A percentile compares a stretch with the other conserved stretches of the same genome.
These are phyloP conservation scores for Drosophila conformis DNA, from an alignment of 2,888 invertebrate species.

Conservation along the genomic window DNA sequence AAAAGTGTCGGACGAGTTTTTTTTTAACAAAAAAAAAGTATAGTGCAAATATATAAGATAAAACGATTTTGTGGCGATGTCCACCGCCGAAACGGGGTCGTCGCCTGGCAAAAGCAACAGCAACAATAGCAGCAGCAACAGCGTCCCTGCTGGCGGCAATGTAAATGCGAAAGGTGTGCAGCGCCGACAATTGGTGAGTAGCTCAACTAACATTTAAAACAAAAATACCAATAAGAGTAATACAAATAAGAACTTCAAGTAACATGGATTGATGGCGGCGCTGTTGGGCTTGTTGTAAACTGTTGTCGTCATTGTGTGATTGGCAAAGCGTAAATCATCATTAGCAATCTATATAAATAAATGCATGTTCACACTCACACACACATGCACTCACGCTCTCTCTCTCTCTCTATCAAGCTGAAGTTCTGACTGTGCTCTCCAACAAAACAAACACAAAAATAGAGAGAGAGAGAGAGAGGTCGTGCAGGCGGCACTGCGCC, in stretches of 20 bases:
- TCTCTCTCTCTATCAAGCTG: conserved; percentile 9
- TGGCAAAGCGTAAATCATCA: conserved; percentile 72
- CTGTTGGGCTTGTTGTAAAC: conserved; percentile 9
- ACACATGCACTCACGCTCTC: conserved; percentile 9
- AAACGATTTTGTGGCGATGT: conserved; percentile 78
- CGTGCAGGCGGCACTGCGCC: conserved; percentile 43
- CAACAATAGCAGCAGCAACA: conserved; percentile 52
- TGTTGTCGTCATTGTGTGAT: conserved; percentile 45
- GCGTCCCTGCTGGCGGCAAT: conserved; percentile 52
- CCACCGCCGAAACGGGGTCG: conserved; percentile 84
- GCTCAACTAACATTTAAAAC: conserved; percentile 20
- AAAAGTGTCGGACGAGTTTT: conserved; percentile 14
- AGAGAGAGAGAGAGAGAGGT: conserved; percentile 10
- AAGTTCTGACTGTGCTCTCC: conserved; percentile 24
- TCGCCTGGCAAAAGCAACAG: conserved; percentile 82
- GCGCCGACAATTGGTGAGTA: conserved; percentile 85
- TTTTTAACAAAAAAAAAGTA: conserved; percentile 19
- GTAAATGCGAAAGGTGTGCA: conserved; percentile 79
- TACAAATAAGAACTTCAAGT: conserved; percentile 11
- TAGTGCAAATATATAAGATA: conserved; percentile 43
- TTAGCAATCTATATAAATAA: conserved; percentile 75
- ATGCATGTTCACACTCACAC: conserved; percentile 56
- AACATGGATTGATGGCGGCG: conserved; percentile 25
- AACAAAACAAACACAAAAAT: conserved; percentile 14
- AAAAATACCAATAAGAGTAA: conserved; percentile 1